Percentiles rank a stretch among this genome's conserved stretches.
These are phyloP conservation scores for Pluvialis apricaria DNA, from an alignment of 2,113 vertebrate genomes.

Conservation along the genomic window DNA sequence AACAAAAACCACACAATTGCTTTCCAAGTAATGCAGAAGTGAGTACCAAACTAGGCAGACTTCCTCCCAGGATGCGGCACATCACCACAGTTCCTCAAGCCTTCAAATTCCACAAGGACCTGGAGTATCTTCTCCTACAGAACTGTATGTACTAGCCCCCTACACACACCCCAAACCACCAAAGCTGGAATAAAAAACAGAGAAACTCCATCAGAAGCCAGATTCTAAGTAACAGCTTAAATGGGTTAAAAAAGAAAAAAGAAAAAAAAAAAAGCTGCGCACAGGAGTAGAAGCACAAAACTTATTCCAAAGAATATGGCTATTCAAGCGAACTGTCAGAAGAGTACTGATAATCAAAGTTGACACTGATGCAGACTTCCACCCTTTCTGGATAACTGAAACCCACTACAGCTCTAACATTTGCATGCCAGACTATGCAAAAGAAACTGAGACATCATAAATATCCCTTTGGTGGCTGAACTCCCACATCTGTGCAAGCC, in stretches of 20 bases:
- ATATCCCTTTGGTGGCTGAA: background rate
- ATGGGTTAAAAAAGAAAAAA: background rate
- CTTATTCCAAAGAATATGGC: background rate
- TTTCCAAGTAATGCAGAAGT: background rate
- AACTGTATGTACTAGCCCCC: fast-evolving
- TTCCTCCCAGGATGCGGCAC: background rate
- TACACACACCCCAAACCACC: background rate
- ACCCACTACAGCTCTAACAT: background rate
- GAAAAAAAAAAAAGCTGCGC: background rate
- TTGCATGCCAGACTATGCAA: background rate
- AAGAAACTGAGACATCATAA: background rate
- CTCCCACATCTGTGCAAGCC: background rate
- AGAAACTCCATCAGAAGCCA: background rate
- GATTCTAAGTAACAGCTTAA: background rate
- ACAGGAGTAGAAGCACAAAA: background rate
- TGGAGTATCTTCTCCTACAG: background rate
- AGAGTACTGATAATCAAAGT: background rate
- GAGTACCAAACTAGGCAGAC: background rate
- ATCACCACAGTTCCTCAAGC: background rate
- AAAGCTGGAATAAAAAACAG: background rate
- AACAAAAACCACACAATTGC: background rate
- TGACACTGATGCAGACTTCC: background rate
- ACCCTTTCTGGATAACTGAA: background rate
- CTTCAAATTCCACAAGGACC: background rate
- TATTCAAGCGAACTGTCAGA: background rate